Evolutionary conservation across 2,797 vertebrate genomes (phyloP), one percentile per base, ranked within the genome.

Genomic region (Brachyalestes nurse): DNA sequence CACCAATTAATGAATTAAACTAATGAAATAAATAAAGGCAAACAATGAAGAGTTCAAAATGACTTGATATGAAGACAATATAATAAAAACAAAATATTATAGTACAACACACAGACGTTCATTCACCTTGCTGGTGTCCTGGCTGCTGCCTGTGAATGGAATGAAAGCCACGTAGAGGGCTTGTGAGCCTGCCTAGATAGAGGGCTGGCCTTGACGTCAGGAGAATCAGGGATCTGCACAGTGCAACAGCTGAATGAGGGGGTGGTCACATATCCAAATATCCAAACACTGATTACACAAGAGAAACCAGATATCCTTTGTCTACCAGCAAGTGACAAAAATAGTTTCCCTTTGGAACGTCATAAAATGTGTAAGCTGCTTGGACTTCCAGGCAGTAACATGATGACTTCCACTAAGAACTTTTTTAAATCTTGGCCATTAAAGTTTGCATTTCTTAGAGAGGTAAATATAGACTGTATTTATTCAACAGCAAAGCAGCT

Each of bases 91-190:
- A 57, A 75, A 45, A 57, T 2, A 65, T 57, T 75, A 25, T 16
- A 77, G 53, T 25, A 23, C 42, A 66, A 38, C 38, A 80, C 61
- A 47, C 21, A 84, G 45, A 78, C 53, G 57, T 79, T 70, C 69
- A 60, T 82, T 77, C 85, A 87, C 82, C 86, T 88, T 79, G 81
- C 55, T 88, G 77, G 38, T 82, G 87, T 83, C 82, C 85, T 75
- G 66, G 81, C 78, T 82, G 79, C 75, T 76, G 82, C 84, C 82
- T 78, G 80, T 61, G 72, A 42, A 17, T 84, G 82, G 86, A 89
- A 88, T 89, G 87, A 90, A 75, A 88, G 84, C 70, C 74, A 88
- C 86, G 77, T 71, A 60, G 23, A 74, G 75, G 58, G 78, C 79
- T 78, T 86, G 73, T 78, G 72, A 81, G 74, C 66, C 65, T 71